Conservation (phyloP, 2,797 vertebrate genomes). For the Pagetopsis macropterus region DNA sequence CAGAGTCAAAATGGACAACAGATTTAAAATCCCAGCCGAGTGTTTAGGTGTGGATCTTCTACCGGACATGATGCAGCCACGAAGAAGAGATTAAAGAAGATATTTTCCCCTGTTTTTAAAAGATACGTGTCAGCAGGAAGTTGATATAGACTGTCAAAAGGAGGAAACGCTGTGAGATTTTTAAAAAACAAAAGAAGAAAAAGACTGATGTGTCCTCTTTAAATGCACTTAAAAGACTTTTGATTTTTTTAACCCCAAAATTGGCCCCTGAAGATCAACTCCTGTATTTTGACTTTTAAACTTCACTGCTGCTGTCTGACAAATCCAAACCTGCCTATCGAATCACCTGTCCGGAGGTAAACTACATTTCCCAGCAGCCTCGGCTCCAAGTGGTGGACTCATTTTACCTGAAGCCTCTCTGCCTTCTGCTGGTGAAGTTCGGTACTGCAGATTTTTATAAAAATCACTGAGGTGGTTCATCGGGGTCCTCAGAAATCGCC, state of each 20-base stretch:
- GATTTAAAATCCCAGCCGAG: too few species aligned
- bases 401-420: not conserved
- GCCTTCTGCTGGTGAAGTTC: conserved; percentile 2
- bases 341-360: not conserved
- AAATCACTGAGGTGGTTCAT: not conserved
- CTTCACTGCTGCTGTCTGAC: conserved; percentile 3
- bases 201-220: not conserved
- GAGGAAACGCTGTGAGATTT: not conserved
- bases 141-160: not conserved
- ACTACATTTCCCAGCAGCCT: conserved; percentile 45
- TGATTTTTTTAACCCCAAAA: not conserved
- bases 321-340: not conserved
- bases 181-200: not conserved
- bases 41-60: too few species aligned
- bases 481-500: not conserved
- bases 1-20: too few species aligned
- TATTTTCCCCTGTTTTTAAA: not conserved
- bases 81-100: not conserved
- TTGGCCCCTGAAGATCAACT: conserved; percentile 6
- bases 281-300: not conserved
- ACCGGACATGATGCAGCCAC: not conserved
- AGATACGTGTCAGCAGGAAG: not conserved
- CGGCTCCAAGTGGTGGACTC: not conserved
- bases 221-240: conserved; percentile 18
- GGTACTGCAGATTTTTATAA: conserved; percentile 18